Percentiles rank a stretch among this genome's conserved stretches.
Conservation (phyloP, 2,797 vertebrate genomes). For the Enteromius afrohamiltoni region DNA sequence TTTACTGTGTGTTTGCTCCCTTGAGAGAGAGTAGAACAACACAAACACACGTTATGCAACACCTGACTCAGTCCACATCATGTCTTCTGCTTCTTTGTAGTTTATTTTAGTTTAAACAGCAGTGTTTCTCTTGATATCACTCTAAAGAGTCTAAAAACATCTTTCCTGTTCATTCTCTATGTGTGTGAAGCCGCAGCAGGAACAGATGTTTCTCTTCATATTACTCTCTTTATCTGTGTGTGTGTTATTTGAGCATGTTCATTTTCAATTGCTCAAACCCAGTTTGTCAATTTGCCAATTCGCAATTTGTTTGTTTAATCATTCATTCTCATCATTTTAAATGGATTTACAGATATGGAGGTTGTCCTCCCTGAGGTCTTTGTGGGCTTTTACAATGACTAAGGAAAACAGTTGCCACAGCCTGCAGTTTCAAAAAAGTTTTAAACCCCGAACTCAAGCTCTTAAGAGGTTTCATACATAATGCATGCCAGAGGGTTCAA, state of each 20-base stretch:
- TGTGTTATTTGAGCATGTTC: not conserved
- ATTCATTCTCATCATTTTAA: not conserved
- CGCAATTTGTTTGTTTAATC: not conserved
- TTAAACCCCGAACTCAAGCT: constrained; percentile 23
- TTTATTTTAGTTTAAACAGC: constrained; percentile 26
- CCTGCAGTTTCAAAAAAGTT: constrained; percentile 3
- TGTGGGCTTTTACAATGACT: not conserved
- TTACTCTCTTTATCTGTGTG: not conserved
- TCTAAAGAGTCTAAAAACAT: not conserved
- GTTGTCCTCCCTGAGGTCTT: not conserved
- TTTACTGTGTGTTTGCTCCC: constrained; percentile 36
- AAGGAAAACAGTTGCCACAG: not conserved
- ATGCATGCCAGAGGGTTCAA: constrained; percentile 32
- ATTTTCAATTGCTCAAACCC: not conserved
- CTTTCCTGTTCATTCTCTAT: not conserved
- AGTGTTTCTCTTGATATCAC: constrained; percentile 19
- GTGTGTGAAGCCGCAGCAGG: not conserved
- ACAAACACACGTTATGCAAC: constrained; percentile 50
- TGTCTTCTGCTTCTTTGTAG: constrained; percentile 50
- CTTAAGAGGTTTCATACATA: constrained; percentile 45
- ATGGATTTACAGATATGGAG: not conserved
- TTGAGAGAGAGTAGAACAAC: constrained; percentile 45
- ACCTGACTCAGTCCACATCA: constrained; percentile 46
- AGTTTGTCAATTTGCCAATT: not conserved
- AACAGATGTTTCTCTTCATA: not conserved